These are phyloP conservation scores for Clarias laeviceps DNA, from an alignment of 2,797 vertebrate species.

Conservation along the genomic window DNA sequence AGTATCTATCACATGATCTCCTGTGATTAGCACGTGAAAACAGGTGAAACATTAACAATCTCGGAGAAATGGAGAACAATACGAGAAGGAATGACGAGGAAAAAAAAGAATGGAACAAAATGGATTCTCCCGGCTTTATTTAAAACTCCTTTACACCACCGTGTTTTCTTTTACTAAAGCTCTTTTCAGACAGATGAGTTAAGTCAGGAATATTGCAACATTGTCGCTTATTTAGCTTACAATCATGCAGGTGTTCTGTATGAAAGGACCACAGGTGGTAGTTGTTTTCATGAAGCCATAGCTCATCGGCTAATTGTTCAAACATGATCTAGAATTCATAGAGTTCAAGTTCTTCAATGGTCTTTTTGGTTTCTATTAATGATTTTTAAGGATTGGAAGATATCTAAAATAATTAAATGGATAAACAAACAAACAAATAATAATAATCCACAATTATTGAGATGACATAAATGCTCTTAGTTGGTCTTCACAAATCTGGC, in stretches of 20 bases:
- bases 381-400: not conserved
- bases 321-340: not conserved
- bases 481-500: not conserved
- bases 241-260: too few species aligned
- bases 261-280: too few species aligned
- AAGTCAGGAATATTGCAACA: too few species aligned
- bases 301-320: not conserved
- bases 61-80: not conserved
- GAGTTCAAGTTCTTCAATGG: not conserved
- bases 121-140: not conserved
- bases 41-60: constrained; percentile 3
- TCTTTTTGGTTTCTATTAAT: not conserved
- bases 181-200: too few species aligned
- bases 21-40: not conserved
- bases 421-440: not conserved
- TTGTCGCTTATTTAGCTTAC: too few species aligned
- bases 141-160: not conserved
- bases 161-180: not conserved
- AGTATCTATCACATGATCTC: not conserved
- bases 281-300: not conserved
- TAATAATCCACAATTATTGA: not conserved
- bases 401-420: not conserved
- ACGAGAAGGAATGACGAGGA: not conserved
- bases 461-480: not conserved
- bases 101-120: not conserved